phyloP scores from a whole-genome alignment of 2,888 invertebrate species.

The Microchrysa polita region DNA sequence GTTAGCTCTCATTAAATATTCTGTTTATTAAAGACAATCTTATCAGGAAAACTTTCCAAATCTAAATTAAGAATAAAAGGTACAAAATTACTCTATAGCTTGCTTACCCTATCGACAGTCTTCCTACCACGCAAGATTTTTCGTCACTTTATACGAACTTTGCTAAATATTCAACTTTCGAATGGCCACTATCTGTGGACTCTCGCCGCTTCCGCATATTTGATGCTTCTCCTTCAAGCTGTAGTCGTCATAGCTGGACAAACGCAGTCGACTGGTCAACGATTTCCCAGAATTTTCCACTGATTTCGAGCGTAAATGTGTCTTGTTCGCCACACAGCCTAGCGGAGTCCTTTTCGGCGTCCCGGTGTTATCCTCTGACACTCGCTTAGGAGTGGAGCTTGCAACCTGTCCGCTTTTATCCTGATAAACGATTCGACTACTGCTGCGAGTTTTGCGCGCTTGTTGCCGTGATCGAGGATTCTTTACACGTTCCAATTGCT shows the following conservation, averaged over 20 bases:
- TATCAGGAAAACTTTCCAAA: too few species aligned
- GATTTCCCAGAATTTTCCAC: conserved; percentile 43
- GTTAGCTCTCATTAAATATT: too few species aligned
- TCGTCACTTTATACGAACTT: neutral
- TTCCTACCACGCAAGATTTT: neutral
- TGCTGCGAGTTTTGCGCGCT: neutral
- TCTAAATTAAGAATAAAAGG: too few species aligned
- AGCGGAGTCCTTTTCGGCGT: conserved; percentile 47
- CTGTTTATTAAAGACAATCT: too few species aligned
- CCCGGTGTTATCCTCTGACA: too few species aligned
- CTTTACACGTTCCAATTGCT: conserved; percentile 42
- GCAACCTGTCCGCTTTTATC: conserved; percentile 37
- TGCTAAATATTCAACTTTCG: conserved; percentile 9
- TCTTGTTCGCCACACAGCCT: conserved; percentile 48
- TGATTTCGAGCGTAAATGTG: conserved; percentile 47
- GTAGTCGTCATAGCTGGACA: conserved; percentile 46
- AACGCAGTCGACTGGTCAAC: conserved; percentile 4
- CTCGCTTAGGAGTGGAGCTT: conserved; percentile 34
- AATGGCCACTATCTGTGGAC: neutral
- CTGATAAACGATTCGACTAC: conserved; percentile 40
- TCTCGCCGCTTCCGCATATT: conserved; percentile 8
- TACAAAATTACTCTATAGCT: too few species aligned
- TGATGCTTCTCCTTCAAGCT: conserved; percentile 19
- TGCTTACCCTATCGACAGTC: neutral
- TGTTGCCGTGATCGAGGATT: conserved; percentile 26